These are phyloP conservation scores for Coilia nasus DNA, from an alignment of 2,797 vertebrate genomes.

Conservation along the genomic window DNA sequence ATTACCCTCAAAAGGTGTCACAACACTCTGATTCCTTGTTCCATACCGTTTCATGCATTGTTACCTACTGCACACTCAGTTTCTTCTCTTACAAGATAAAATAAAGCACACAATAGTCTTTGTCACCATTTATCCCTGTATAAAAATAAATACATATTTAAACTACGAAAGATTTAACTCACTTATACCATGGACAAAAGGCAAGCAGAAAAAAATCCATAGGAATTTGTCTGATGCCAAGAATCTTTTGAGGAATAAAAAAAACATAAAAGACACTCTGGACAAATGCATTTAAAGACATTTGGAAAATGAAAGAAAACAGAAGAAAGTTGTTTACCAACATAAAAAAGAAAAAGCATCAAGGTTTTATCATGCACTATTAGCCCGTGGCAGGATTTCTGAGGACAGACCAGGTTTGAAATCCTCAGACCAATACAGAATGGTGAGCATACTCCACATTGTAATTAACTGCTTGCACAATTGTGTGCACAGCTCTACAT, in stretches of 20 bases:
- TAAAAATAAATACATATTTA: slow-evolving; percentile 45
- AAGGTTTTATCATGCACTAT: not conserved
- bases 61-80: not conserved
- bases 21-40: not conserved
- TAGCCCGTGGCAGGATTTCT: not conserved
- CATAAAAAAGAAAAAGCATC: not conserved
- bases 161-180: slow-evolving; percentile 29
- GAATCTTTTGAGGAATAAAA: not conserved
- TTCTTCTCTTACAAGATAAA: not conserved
- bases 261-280: not conserved
- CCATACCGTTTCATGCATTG: not conserved
- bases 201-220: slow-evolving; percentile 15
- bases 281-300: not conserved
- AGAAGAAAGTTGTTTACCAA: not conserved
- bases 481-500: not conserved
- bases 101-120: not conserved
- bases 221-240: slow-evolving; percentile 5
- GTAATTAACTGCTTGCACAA: not conserved
- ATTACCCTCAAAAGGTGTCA: not conserved
- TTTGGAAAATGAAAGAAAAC: not conserved
- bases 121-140: slow-evolving; percentile 42
- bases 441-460: not conserved
- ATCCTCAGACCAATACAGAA: not conserved
- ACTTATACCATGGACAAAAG: slow-evolving; percentile 37
- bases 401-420: not conserved